A percentile compares a stretch with the other conserved stretches of the same genome.
Evolutionary conservation across 2,797 vertebrate genomes (phyloP).

Genomic region (Lindbergichthys nudifrons): DNA sequence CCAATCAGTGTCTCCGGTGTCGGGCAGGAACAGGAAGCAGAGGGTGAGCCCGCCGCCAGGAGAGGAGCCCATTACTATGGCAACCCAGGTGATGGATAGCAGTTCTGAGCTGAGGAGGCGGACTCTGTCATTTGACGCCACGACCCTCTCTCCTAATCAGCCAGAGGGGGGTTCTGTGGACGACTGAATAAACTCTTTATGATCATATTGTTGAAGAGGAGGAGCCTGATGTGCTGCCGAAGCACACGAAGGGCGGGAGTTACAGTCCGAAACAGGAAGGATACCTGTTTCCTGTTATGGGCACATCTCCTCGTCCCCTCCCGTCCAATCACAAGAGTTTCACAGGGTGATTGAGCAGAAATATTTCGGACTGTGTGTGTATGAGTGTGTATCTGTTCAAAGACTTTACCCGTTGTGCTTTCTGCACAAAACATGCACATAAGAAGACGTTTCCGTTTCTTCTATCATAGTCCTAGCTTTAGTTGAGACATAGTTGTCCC

Average conservation of each 20-base stretch:
- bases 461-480: slow-evolving; percentile 71
- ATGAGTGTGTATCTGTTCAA: slow-evolving; percentile 48
- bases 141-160: slow-evolving; percentile 83
- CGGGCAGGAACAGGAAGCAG: slow-evolving; percentile 89
- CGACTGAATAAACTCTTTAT: slow-evolving; percentile 53
- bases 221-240: slow-evolving; percentile 72
- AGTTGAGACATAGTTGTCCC: slow-evolving; percentile 64
- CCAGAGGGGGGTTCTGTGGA: slow-evolving; percentile 81
- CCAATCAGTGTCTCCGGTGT: slow-evolving; percentile 83
- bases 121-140: slow-evolving; percentile 91
- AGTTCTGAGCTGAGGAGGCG: slow-evolving; percentile 87
- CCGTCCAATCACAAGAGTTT: slow-evolving; percentile 52
- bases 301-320: slow-evolving; percentile 27
- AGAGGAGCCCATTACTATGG: slow-evolving; percentile 74
- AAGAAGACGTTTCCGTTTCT: slow-evolving; percentile 57
- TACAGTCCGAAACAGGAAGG: slow-evolving; percentile 34
- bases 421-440: slow-evolving; percentile 70
- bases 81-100: slow-evolving; percentile 83
- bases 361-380: slow-evolving; percentile 48
- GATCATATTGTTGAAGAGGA: slow-evolving; percentile 66
- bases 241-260: slow-evolving; percentile 52
- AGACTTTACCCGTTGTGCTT: slow-evolving; percentile 46
- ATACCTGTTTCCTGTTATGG: slow-evolving; percentile 40
- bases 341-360: slow-evolving; percentile 55
- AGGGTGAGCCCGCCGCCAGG: slow-evolving; percentile 92